Evolutionary conservation across 2,113 vertebrate species (phyloP), one percentile per base, ranked within the genome.

Genomic region (Festucalex cinctus): DNA sequence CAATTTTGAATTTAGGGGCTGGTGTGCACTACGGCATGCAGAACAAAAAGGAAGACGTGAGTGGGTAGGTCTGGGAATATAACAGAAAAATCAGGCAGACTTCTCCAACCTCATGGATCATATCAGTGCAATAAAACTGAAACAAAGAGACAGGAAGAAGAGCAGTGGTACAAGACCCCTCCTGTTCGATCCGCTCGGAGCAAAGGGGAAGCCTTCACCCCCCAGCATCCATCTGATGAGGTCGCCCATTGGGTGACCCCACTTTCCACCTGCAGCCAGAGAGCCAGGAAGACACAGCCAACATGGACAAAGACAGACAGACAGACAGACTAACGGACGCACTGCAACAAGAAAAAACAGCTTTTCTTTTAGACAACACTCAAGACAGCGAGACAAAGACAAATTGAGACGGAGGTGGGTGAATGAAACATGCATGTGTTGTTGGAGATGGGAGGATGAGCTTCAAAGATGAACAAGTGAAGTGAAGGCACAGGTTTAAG

Each of bases 301-400:
- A 85, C 79, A 81, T 9, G 84, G 84, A 90, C 86, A 90, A 70
- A 91, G 85, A 92, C 83, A 88, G 81, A 90, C 86, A 62, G 26
- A 57, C 54, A 90, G 83, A 88, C 86, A 86, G 85, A 91, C 86
- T 71, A 82, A 91, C 68, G 83, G 84, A 89, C 32, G 86, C 88
- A 90, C 91, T 93, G 91, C 76, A 93, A 92, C 83, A 90, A 90
- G 88, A 92, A 84, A 92, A 80, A 90, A 89, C 51, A 91, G 83
- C 75, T 88, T 89, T 86, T 73, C 20, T 85, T 86, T 83, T 78
- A 85, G 75, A 76, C 79, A 90, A 82, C 82, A 88, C 59, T 77
- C 20, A 64, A 66, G 71, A 85, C 79, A 87, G 76, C 80, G 58
- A 84, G 73, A 83, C 76, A 78, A 67, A 82, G 64, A 81, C 76